Evolutionary conservation across 2,113 vertebrate species (phyloP), one percentile per base, ranked within the genome.

Genomic region (Pterocles gutturalis): DNA sequence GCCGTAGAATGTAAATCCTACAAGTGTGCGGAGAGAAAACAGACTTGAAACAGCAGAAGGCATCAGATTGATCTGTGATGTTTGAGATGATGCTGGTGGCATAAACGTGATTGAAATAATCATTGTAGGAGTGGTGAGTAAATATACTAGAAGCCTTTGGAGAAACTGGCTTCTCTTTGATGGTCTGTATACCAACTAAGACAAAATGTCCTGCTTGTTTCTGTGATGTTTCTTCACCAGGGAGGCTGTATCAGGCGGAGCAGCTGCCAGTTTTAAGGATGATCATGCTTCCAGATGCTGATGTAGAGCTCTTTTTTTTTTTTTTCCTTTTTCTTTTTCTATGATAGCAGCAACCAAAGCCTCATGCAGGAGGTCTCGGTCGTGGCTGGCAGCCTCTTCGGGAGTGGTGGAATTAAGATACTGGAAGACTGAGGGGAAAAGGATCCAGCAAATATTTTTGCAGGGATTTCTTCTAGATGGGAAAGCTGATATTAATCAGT

Each of bases 1-100:
- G 83, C 92, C 90, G 95, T 81, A 80, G 93, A 82, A 95, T 77
- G 65, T 77, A 95, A 95, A 95, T 95, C 72, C 76, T 93, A 26
- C 62, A 93, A 95, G 70, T 51, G 71, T 91, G 73, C 13, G 28
- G 80, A 87, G 92, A 89, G 53, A 87, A 69, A 93, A 83, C 91
- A 92, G 84, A 31, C 80, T 92, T 34, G 93, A 87, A 84, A 84
- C 81, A 79, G 57, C 70, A 36, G 70, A 90, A 94, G 87, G 87
- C 77, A 84, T 89, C 61, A 45, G 78, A 48, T 95, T 79, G 55
- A 61, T 95, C 84, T 90, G 82, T 71, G 89, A 79, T 93, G 77
- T 61, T 73, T 46, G 62, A 76, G 85, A 55, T 94, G 94, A 55
- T 83, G 79, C 69, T 67, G 73, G 77, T 82, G 64, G 66, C n/a